Evolutionary conservation across 1,140 invertebrate genomes (phyloP), one percentile per base, ranked within the genome.

Genomic region (Pseudomyrmex gracilis): DNA sequence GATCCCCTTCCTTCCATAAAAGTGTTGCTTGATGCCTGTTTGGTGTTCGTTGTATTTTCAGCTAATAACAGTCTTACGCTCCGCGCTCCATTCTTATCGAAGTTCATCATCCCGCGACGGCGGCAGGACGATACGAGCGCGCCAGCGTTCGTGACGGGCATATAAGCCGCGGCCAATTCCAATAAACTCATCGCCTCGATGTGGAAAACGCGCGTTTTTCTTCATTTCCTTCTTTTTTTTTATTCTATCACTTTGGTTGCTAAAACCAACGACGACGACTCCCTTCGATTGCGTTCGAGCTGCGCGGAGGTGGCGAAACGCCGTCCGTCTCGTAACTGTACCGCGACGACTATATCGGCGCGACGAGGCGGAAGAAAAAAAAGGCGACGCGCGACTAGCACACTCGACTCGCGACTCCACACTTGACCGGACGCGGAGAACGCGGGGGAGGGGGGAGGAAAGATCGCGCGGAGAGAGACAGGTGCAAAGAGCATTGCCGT

Each of bases 61-160:
- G 86, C 90, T 93, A 93, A 93, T 93, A 93, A 93, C 89, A 93
- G 87, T 91, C 91, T 92, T 93, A 89, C 86, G 90, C 88, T 87
- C 87, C 86, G 88, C 84, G 84, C 82, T n/a, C n/a, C 88, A 87
- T 87, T 89, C 91, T 92, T 93, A 93, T 93, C 92, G 88, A 70
- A 85, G 88, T 90, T 90, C 91, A 89, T 92, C 88, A 93, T 92
- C 89, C 84, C 82, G 84, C 85, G 76, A 87, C 88, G 68, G 67
- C 88, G 68, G 67, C 85, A 73, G 87, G 89, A 80, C 80, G 63
- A 67, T 34, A 34, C 34, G 34, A 34, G 57, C 15, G 82, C 86
- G 49, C 34, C 34, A 55, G 67, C 51, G 20, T 88, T 87, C n/a
- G 86, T 89, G 84, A 91, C 89, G 34, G 34, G 34, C 87, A 87